phyloP scores from a whole-genome alignment of 2,797 vertebrate genomes.

The Anguilla obscura region DNA sequence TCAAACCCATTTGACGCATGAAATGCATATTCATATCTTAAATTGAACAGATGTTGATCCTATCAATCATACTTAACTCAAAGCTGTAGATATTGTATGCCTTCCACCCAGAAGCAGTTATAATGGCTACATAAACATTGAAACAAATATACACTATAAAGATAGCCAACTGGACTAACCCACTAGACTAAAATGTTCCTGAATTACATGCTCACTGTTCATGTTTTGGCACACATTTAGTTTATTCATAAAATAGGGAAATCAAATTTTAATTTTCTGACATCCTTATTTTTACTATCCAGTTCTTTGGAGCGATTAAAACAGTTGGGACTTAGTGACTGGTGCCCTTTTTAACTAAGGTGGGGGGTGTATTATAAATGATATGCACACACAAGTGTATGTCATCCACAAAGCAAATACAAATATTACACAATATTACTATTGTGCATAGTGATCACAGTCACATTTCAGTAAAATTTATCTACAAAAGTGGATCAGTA shows the following conservation, averaged over 20 bases:
- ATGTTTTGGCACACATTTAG: neutral
- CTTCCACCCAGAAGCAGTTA: neutral
- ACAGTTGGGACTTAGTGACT: no score
- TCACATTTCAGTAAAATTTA: neutral
- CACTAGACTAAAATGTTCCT: neutral
- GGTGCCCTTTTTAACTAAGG: no score
- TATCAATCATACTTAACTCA: neutral
- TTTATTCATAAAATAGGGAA: neutral
- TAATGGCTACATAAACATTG: neutral
- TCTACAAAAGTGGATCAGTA: neutral
- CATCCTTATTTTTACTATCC: neutral
- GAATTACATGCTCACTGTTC: neutral
- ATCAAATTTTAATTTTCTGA: neutral
- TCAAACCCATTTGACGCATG: neutral
- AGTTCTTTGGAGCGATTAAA: neutral
- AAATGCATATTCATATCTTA: neutral
- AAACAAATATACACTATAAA: neutral
- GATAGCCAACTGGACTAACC: neutral
- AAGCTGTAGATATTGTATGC: neutral
- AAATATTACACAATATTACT: neutral
- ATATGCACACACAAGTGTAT: neutral
- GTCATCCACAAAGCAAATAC: neutral
- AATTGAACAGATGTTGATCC: neutral
- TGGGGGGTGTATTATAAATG: no score
- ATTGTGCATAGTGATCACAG: neutral